phyloP scores from a whole-genome alignment of 2,113 vertebrate genomes.

The Pyrgilauda ruficollis region DNA sequence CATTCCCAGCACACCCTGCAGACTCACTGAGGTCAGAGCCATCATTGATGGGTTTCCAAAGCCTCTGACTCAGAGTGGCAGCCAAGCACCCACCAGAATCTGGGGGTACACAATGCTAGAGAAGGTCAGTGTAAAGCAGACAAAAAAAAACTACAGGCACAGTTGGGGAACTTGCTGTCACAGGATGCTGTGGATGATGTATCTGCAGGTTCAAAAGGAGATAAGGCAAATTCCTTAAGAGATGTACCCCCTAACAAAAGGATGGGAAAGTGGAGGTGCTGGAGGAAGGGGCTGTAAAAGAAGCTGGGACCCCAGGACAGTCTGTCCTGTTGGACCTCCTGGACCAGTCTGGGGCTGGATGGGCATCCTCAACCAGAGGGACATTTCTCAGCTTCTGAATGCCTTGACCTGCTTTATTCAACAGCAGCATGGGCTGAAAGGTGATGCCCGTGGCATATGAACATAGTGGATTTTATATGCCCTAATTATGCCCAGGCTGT shows the following conservation, averaged over 20 bases:
- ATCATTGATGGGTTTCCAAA: background rate
- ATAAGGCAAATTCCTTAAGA: background rate
- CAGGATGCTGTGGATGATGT: background rate
- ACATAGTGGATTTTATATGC: background rate
- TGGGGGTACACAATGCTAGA: background rate
- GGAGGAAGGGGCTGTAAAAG: background rate
- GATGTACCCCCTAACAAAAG: background rate
- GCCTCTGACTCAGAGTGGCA: background rate
- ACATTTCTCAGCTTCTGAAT: background rate
- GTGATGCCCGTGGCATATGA: background rate
- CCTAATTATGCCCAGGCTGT: background rate
- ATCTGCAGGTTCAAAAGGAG: background rate
- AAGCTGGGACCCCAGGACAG: background rate
- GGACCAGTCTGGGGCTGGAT: background rate
- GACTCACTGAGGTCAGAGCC: background rate
- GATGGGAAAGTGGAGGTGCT: background rate
- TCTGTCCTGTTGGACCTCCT: background rate
- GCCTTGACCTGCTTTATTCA: background rate
- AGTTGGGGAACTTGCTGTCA: background rate
- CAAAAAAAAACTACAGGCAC: fast-evolving
- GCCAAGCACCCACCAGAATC: background rate
- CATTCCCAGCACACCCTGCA: no score
- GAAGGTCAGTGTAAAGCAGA: background rate
- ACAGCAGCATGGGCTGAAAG: background rate
- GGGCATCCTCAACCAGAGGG: background rate